Conservation (phyloP, 2,888 invertebrate genomes). For the Platycheirus rosarum region DNA sequence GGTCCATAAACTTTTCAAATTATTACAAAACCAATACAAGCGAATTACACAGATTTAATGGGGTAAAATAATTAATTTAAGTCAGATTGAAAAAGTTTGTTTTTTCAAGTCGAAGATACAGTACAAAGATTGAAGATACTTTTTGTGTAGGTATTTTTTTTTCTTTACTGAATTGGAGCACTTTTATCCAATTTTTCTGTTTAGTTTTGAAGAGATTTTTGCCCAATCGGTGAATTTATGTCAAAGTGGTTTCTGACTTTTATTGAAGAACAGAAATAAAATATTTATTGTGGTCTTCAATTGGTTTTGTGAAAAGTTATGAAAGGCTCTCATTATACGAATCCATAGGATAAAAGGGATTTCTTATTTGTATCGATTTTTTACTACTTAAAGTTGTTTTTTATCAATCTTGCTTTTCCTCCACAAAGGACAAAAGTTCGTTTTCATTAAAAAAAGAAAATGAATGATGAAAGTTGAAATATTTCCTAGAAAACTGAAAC, state of each 20-base stretch:
- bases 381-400: background rate
- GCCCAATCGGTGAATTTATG: conserved; percentile 1
- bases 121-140: conserved; percentile 6
- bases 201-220: background rate
- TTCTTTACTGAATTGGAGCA: background rate
- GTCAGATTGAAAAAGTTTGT: conserved; percentile 37
- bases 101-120: conserved; percentile 22
- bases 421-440: conserved; percentile 5
- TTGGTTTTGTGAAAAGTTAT: conserved; percentile 16
- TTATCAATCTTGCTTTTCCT: background rate
- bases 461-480: conserved; percentile 15
- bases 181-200: background rate
- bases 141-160: background rate
- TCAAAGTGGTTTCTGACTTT: background rate
- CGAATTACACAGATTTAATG: conserved; percentile 47
- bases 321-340: background rate
- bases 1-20: conserved; percentile 51
- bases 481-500: conserved; percentile 1
- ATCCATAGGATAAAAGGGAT: background rate
- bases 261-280: conserved; percentile 3
- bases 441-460: background rate
- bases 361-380: conserved; percentile 10
- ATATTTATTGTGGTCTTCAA: conserved; percentile 11
- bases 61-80: conserved; percentile 50
- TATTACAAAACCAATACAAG: conserved; percentile 36